Evolutionary conservation across 1,140 invertebrate genomes (phyloP), one percentile per base, ranked within the genome.

Genomic region (Paramacrobiotus metropolitanus): DNA sequence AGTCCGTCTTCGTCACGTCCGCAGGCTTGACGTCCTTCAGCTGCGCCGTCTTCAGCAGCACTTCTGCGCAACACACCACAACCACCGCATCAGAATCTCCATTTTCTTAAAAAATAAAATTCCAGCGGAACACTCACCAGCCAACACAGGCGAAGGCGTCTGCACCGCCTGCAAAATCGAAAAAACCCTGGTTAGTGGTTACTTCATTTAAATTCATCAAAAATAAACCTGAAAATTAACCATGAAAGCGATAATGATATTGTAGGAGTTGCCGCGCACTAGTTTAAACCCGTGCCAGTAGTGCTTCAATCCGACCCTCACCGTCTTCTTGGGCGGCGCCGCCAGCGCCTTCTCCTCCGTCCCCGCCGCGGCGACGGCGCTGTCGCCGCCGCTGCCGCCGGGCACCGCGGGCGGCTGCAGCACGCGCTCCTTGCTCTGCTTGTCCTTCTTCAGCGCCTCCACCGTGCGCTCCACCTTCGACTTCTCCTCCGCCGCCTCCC

Each of bases 211-310:
- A n/a, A n/a, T n/a, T n/a, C n/a, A n/a, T n/a, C n/a, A n/a, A n/a
- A n/a, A n/a, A n/a, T n/a, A n/a, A n/a, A n/a, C n/a, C n/a, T n/a
- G n/a, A n/a, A n/a, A 21, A 94, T 73, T 55, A 98, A 78, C 69
- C 81, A 78, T 78, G 84, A 86, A 2, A 87, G 67, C 21, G 95
- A 75, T 64, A 83, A 82, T 30, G 77, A 74, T 20, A 84, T 89
- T 66, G 98, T 83, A 72, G 83, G 87, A 59, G 91, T 81, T 70
- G 98, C 93, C 63, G 97, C 83, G 65, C 85, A 85, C 1, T 65
- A 99, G 76, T 63, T 87, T 79, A 73, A 98, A 98, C 1, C 94
- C 94, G 77, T 98, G 89, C 71, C 96, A 97, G 72, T 97, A 97
- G 75, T 98, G 94, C 44, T 85, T 72, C 2, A 90, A 62, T 74